Evolutionary conservation across 2,888 invertebrate species (phyloP).

Genomic region (Palloptera scutellata): DNA sequence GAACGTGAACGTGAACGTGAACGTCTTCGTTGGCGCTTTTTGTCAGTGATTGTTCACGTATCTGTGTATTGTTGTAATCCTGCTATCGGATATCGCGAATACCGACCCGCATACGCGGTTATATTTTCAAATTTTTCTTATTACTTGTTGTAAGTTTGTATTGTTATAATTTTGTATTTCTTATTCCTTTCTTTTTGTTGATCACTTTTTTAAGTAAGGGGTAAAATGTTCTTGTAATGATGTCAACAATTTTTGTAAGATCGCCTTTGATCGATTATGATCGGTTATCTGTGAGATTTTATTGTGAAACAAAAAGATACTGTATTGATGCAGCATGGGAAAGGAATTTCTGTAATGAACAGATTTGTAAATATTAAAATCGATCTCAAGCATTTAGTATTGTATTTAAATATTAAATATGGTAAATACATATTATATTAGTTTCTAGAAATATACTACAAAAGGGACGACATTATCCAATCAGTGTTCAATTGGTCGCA

Average conservation of each 20-base stretch:
- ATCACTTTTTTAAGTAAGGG: constrained; percentile 23
- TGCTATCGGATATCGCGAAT: constrained; percentile 55
- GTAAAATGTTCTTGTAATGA: constrained; percentile 20
- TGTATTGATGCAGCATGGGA: neutral
- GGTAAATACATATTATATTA: too few species aligned
- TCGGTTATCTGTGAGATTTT: constrained; percentile 11
- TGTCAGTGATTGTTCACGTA: constrained; percentile 25
- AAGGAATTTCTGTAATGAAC: neutral
- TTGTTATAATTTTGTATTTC: constrained; percentile 22
- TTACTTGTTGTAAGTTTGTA: constrained; percentile 21
- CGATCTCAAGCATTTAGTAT: too few species aligned
- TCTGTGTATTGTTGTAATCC: constrained; percentile 39
- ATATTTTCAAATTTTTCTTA: constrained; percentile 20
- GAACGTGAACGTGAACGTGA: too few species aligned
- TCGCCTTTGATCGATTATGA: constrained; percentile 5
- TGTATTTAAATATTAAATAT: too few species aligned
- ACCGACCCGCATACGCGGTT: constrained; percentile 52
- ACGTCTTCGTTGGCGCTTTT: neutral
- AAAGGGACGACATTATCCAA: too few species aligned
- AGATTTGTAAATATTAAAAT: too few species aligned
- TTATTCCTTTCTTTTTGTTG: constrained; percentile 19
- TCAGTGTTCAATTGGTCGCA: too few species aligned
- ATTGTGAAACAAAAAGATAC: constrained; percentile 12
- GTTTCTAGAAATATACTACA: too few species aligned
- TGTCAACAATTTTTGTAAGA: neutral